A percentile compares a stretch with the other conserved stretches of the same genome.
Conservation (phyloP, 2,113 vertebrate genomes). For the Lutjanus erythropterus region DNA sequence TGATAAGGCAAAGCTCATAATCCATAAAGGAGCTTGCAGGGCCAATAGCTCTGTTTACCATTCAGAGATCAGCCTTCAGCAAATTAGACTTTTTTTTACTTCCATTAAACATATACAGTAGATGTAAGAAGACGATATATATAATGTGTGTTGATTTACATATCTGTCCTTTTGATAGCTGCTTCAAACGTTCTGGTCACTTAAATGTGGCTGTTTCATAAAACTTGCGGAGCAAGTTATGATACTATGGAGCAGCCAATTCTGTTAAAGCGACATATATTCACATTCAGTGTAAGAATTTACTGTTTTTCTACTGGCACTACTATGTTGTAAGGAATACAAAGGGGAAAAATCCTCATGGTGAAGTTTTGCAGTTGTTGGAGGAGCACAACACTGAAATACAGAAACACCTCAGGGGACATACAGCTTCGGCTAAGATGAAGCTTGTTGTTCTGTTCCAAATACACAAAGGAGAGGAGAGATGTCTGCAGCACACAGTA, state of each 20-base stretch:
- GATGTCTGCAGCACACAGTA: slow-evolving; percentile 27
- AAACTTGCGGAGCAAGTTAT: not conserved
- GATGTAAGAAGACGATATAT: slow-evolving; percentile 11
- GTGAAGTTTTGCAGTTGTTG: slow-evolving; percentile 43
- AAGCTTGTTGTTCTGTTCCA: slow-evolving; percentile 62
- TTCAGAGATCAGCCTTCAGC: slow-evolving; percentile 67
- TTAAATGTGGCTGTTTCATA: not conserved
- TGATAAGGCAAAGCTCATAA: slow-evolving; percentile 83
- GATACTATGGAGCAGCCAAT: not conserved
- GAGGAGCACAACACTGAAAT: slow-evolving; percentile 49
- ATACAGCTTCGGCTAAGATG: slow-evolving; percentile 33
- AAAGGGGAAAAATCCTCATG: slow-evolving; percentile 13
- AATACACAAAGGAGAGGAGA: slow-evolving; percentile 40
- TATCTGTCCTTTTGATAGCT: slow-evolving; percentile 11
- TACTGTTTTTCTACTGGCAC: slow-evolving; percentile 13
- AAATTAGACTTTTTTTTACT: slow-evolving; percentile 46
- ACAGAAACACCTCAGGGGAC: slow-evolving; percentile 61
- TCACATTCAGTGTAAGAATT: not conserved
- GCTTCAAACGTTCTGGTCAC: slow-evolving; percentile 22
- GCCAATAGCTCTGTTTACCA: slow-evolving; percentile 73
- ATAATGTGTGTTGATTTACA: not conserved
- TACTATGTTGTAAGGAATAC: slow-evolving; percentile 8
- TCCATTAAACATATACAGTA: slow-evolving; percentile 51
- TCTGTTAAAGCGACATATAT: not conserved
- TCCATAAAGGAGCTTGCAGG: slow-evolving; percentile 75